These are phyloP conservation scores for Esperia sulphurella DNA, from an alignment of 2,888 invertebrate genomes.

Conservation along the genomic window DNA sequence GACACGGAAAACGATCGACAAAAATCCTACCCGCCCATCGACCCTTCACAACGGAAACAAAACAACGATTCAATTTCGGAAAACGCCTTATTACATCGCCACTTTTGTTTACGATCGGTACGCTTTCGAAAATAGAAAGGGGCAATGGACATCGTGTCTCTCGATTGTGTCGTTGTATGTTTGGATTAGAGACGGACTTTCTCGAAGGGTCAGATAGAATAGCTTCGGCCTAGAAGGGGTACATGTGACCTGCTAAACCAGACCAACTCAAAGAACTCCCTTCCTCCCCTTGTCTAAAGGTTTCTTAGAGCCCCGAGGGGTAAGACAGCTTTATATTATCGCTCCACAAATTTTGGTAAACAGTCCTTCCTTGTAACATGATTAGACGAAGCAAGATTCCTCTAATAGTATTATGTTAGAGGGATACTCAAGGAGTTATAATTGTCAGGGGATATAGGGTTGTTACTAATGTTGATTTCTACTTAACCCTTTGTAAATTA, in stretches of 20 bases:
- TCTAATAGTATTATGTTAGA: slow-evolving; percentile 11
- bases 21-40: slow-evolving; percentile 23
- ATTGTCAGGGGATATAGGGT: not conserved
- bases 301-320: not conserved
- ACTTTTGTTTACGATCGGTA: slow-evolving; percentile 38
- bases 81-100: slow-evolving; percentile 33
- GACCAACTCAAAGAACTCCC: not conserved
- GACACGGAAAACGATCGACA: slow-evolving; percentile 25
- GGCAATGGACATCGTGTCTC: slow-evolving; percentile 37
- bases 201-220: slow-evolving; percentile 26
- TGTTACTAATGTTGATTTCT: not conserved
- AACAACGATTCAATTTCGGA: slow-evolving; percentile 29
- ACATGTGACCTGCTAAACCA: slow-evolving; percentile 7
- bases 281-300: not conserved
- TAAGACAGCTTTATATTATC: not conserved
- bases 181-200: slow-evolving; percentile 14
- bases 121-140: slow-evolving; percentile 34
- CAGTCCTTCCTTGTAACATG: slow-evolving; percentile 4
- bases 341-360: not conserved
- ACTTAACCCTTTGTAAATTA: not conserved
- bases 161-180: slow-evolving; percentile 23
- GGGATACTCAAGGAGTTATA: slow-evolving; percentile 1
- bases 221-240: slow-evolving; percentile 19
- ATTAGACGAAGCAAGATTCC: slow-evolving; percentile 13
- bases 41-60: slow-evolving; percentile 18